Conservation (phyloP, 1,140 invertebrate genomes). For the Sarcophaga bullata region DNA sequence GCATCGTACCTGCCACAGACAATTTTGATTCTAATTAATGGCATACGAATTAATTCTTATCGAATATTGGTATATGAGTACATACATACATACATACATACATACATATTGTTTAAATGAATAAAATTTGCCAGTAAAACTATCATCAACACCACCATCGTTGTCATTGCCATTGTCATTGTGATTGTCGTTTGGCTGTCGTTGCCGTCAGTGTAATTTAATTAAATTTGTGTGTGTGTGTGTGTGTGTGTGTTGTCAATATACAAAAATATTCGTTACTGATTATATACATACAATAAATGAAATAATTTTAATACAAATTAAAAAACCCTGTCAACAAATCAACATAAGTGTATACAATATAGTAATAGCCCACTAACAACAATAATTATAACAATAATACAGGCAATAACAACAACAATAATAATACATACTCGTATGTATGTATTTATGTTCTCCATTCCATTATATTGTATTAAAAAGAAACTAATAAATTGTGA, state of each 20-base stretch:
- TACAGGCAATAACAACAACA: background rate
- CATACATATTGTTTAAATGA: background rate
- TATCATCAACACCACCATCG: no score
- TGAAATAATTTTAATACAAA: constrained; percentile 5
- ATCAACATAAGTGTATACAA: no score
- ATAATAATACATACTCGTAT: no score
- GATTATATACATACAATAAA: background rate
- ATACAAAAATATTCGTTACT: background rate
- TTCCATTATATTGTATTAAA: no score
- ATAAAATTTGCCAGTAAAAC: background rate
- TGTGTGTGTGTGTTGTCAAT: background rate
- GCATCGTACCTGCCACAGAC: no score
- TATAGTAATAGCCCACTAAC: no score
- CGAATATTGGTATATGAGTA: no score
- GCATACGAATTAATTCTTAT: background rate
- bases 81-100: background rate
- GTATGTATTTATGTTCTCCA: no score
- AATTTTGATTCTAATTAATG: background rate
- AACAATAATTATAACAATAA: no score
- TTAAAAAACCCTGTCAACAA: background rate
- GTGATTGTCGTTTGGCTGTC: no score
- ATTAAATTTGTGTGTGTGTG: background rate
- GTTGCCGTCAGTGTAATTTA: background rate
- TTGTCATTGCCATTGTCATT: background rate
- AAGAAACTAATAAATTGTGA: constrained; percentile 8